Percentiles rank a stretch among this genome's conserved stretches.
phyloP scores from a whole-genome alignment of 2,797 vertebrate genomes.

The Erethizon dorsatum region DNA sequence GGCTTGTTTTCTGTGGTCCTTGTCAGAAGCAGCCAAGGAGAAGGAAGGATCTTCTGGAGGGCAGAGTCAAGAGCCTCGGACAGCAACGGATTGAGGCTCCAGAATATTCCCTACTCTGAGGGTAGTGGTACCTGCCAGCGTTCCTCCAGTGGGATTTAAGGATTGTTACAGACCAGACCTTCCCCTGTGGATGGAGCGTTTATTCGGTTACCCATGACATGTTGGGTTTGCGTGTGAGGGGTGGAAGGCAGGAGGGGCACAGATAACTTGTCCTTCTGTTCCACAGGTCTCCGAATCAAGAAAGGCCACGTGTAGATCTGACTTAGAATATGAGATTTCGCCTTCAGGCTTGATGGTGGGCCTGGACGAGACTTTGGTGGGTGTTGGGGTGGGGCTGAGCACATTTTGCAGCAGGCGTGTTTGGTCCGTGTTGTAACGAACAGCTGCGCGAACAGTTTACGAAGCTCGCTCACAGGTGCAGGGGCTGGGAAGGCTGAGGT shows the following conservation, averaged over 20 bases:
- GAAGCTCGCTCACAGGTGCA: neutral
- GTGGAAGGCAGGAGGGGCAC: neutral
- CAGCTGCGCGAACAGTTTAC: too few relatives aligned
- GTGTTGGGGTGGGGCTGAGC: too few relatives aligned
- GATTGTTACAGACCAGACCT: neutral
- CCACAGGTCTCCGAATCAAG: neutral
- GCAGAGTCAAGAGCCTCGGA: neutral
- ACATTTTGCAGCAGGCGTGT: neutral
- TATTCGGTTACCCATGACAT: too few relatives aligned
- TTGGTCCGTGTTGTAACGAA: neutral
- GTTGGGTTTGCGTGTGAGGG: neutral
- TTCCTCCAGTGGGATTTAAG: neutral
- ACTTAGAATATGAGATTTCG: neutral
- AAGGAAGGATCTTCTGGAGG: neutral
- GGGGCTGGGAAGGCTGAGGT: neutral
- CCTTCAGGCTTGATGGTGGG: neutral
- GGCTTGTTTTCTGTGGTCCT: neutral
- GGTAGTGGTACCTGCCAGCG: neutral
- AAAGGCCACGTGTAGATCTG: neutral
- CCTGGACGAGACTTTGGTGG: neutral
- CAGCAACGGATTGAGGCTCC: too few relatives aligned
- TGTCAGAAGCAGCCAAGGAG: slow-evolving; percentile 39
- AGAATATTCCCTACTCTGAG: too few relatives aligned
- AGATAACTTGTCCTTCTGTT: neutral
- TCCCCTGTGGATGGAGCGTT: neutral